These are phyloP conservation scores for Lithosia quadra DNA, from an alignment of 2,888 invertebrate genomes.

Conservation along the genomic window DNA sequence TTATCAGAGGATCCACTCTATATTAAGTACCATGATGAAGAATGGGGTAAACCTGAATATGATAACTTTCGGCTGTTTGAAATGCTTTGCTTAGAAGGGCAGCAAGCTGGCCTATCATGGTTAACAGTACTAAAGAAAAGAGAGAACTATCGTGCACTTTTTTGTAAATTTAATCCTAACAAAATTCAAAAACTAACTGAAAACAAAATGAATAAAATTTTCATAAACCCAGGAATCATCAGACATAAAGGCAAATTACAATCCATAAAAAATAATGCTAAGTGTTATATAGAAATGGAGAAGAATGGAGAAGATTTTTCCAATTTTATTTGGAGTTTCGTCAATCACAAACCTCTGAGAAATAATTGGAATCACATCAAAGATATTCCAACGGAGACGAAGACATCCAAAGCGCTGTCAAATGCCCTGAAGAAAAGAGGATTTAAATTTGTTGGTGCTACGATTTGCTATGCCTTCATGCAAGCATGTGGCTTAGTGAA, in stretches of 20 bases:
- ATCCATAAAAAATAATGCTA: constrained; percentile 74
- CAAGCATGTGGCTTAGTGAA: constrained; percentile 81
- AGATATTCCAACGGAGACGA: constrained; percentile 69
- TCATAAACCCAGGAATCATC: constrained; percentile 62
- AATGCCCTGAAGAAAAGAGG: constrained; percentile 72
- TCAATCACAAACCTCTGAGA: constrained; percentile 64
- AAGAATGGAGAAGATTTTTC: constrained; percentile 68
- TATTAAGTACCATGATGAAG: constrained; percentile 76
- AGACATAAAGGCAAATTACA: constrained; percentile 75
- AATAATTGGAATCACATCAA: constrained; percentile 65
- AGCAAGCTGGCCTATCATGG: constrained; percentile 82
- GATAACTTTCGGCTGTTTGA: constrained; percentile 70
- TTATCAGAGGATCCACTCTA: constrained; percentile 71
- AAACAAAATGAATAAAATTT: constrained; percentile 56
- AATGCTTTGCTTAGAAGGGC: constrained; percentile 80
- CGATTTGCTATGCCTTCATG: constrained; percentile 81
- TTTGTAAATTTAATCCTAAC: constrained; percentile 69
- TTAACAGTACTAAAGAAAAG: constrained; percentile 78
- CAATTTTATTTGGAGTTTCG: constrained; percentile 75
- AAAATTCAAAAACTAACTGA: constrained; percentile 60
- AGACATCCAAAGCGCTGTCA: constrained; percentile 64
- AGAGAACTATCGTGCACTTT: constrained; percentile 65
- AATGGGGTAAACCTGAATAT: constrained; percentile 76
- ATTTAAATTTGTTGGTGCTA: constrained; percentile 77
- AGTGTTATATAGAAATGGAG: constrained; percentile 70